Evolutionary conservation across 2,888 invertebrate species (phyloP), one percentile per base, ranked within the genome.

Genomic region (Lasioglossum morio): DNA sequence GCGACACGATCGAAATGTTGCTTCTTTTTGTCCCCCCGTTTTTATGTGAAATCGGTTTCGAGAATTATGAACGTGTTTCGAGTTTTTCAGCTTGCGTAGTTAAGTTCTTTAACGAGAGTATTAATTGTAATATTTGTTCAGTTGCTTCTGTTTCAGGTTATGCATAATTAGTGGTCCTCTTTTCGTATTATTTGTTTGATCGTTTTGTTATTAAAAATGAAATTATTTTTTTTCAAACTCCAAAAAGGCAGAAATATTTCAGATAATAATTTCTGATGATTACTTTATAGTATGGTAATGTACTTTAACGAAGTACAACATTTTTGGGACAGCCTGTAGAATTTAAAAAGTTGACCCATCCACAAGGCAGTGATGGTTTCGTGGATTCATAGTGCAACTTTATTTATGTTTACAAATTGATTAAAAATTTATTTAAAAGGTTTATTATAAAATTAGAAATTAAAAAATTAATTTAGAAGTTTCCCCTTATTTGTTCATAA

Each of bases 1-100:
- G 10, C 69, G 37, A 70, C 53, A 53, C 53, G 14, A 48, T 53
- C 53, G 19, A 40, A 53, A 77, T 77, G 40, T 70, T n/a, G 77
- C 77, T 77, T 77, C 76, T 43, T 66, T 16, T 23, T 63, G 8
- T 30, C 43, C 23, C 27, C 4, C 12, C 16, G 37, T 37, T 40
- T n/a, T 37, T 19, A 37, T n/a, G 37, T 37, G 10, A 34, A 69
- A 34, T 23, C 19, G 14, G 19, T 72, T 72, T 46, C 10, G 2
- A 73, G 27, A 3, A 27, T n/a, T 14, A 53, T 34, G 48, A 34
- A 30, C 30, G 16, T 27, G 14, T 46, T 48, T 48, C 23, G 19
- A 27, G n/a, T 73, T 73, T 53, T 4, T 10, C 73, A 12, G 73
- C 73, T 73, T 73, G 23, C 34, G 23, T 34, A 48, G 73, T 48